A percentile compares a stretch with the other conserved stretches of the same genome.
phyloP scores from a whole-genome alignment of 2,888 invertebrate species.

The Drosophila fulvimacula region DNA sequence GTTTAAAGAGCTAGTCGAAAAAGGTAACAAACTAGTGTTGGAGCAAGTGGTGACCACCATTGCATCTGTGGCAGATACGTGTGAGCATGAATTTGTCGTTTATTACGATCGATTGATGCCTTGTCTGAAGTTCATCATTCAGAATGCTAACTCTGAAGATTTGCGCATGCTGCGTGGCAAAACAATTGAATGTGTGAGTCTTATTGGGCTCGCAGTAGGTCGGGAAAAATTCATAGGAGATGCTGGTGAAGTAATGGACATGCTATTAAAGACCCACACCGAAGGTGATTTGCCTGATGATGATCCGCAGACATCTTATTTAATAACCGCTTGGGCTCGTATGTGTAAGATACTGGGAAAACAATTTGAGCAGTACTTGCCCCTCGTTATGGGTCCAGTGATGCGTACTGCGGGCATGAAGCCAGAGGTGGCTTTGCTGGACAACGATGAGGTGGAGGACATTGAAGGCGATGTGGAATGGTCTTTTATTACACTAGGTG shows the following conservation, averaged over 20 bases:
- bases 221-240: conserved; percentile 94
- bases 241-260: conserved; percentile 97
- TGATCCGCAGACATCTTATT: conserved; percentile 98
- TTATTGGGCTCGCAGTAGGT: conserved; percentile 96
- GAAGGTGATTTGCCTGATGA: conserved; percentile 95
- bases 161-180: conserved; percentile 97
- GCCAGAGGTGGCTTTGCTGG: conserved; percentile 94
- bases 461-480: conserved; percentile 93
- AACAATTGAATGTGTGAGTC: conserved; percentile 99
- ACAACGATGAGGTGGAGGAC: conserved; percentile 92
- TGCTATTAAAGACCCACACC: conserved; percentile 95
- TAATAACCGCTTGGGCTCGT: conserved; percentile 99
- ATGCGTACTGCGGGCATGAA: conserved; percentile 94
- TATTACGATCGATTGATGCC: conserved; percentile 98
- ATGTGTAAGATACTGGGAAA: conserved; percentile 97
- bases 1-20: conserved; percentile 97
- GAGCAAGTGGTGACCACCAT: conserved; percentile 99
- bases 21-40: conserved; percentile 97
- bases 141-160: conserved; percentile 95
- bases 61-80: conserved; percentile 99
- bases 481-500: conserved; percentile 95
- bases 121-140: conserved; percentile 98
- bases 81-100: conserved; percentile 96
- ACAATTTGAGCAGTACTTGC: conserved; percentile 94
- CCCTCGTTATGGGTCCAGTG: conserved; percentile 95